phyloP scores from a whole-genome alignment of 2,888 invertebrate genomes.

The Melanostoma mellinum region DNA sequence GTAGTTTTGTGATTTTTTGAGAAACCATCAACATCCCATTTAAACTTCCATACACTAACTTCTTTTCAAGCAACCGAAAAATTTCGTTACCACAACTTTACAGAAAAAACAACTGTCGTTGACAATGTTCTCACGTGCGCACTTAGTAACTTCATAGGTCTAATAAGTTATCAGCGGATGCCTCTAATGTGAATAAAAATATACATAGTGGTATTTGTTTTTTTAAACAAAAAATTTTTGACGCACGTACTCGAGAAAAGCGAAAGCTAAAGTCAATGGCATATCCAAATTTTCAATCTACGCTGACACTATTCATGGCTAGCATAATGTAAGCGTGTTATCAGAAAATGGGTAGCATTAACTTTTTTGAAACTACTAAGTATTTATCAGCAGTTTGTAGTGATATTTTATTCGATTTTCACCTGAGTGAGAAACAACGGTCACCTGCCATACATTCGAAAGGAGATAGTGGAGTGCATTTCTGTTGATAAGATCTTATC shows the following conservation, averaged over 20 bases:
- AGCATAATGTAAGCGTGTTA: slow-evolving; percentile 22
- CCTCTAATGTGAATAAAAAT: slow-evolving; percentile 50
- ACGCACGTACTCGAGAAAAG: slow-evolving; percentile 67
- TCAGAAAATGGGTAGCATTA: slow-evolving; percentile 13
- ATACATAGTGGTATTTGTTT: slow-evolving; percentile 11
- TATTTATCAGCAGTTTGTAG: neutral
- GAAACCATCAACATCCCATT: no score
- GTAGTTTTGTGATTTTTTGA: no score
- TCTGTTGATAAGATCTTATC: no score
- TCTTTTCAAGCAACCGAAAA: no score
- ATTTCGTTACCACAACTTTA: no score
- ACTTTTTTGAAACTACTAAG: slow-evolving; percentile 31
- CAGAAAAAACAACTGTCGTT: neutral
- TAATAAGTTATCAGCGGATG: slow-evolving; percentile 44
- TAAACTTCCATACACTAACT: no score
- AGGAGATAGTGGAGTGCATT: no score
- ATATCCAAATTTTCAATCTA: slow-evolving; percentile 62
- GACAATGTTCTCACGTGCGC: slow-evolving; percentile 61
- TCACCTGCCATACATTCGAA: slow-evolving; percentile 37
- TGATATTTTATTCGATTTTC: slow-evolving; percentile 46
- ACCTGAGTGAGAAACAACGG: slow-evolving; percentile 31
- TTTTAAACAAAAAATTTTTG: slow-evolving; percentile 15
- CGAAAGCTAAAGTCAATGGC: slow-evolving; percentile 71
- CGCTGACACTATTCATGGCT: slow-evolving; percentile 21
- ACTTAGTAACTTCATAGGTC: slow-evolving; percentile 21